A percentile compares a stretch with the other conserved stretches of the same genome.
phyloP scores from a whole-genome alignment of 2,797 vertebrate species.

The Gymnoscopelus braueri region DNA sequence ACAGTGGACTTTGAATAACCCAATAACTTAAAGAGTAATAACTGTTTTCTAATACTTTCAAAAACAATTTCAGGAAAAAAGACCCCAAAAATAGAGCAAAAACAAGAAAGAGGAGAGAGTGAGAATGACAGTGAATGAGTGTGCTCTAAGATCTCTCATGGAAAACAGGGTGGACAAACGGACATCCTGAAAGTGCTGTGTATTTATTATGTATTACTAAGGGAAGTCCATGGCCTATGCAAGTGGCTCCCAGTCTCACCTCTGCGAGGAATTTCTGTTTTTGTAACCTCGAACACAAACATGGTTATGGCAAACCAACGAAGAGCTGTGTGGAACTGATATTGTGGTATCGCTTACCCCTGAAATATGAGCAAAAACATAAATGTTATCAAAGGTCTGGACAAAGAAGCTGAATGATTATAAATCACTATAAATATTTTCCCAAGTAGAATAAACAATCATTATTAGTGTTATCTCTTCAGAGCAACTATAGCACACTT shows the following conservation, averaged over 20 bases:
- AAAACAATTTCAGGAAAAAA: conserved; percentile 60
- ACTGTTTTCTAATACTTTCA: conserved; percentile 35
- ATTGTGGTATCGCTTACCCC: neutral
- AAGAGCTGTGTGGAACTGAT: conserved; percentile 4
- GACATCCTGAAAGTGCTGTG: conserved; percentile 67
- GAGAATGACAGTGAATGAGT: conserved; percentile 63
- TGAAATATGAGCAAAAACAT: neutral
- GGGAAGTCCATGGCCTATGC: conserved; percentile 55
- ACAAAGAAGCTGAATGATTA: neutral
- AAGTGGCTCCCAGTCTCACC: conserved; percentile 44
- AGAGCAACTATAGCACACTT: too few species aligned
- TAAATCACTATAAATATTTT: too few species aligned
- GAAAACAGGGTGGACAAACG: conserved; percentile 70
- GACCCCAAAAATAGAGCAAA: conserved; percentile 65
- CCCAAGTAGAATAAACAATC: too few species aligned
- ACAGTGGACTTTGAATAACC: too few species aligned
- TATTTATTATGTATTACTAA: conserved; percentile 46
- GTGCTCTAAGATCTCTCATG: conserved; percentile 62
- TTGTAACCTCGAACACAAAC: conserved; percentile 40
- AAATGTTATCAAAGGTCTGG: neutral
- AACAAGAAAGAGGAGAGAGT: conserved; percentile 50
- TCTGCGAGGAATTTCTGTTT: conserved; percentile 38
- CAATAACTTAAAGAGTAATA: too few species aligned
- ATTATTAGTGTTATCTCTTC: too few species aligned
- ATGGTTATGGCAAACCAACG: neutral